Conservation (phyloP, 2,113 vertebrate genomes). For the Ardeotis arabs region DNA sequence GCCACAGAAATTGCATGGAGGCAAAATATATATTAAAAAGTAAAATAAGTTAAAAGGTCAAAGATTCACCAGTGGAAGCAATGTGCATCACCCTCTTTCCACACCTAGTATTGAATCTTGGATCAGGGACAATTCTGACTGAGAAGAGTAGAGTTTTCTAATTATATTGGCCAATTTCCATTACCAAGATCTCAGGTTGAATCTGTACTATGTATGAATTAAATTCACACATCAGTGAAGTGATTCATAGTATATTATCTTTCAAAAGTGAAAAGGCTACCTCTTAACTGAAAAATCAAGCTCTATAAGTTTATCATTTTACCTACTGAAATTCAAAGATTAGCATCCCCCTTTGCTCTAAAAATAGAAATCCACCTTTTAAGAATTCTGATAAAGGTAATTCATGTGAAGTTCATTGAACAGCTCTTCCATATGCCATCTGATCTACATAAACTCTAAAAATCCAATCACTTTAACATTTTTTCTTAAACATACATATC, state of each 20-base stretch:
- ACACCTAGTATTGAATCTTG: not conserved
- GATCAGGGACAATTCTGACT: not conserved
- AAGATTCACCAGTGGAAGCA: not conserved
- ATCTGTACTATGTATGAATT: not conserved
- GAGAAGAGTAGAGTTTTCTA: not conserved
- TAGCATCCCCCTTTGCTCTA: not conserved
- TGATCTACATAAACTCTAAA: not conserved
- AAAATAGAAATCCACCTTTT: not conserved
- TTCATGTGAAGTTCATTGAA: not conserved
- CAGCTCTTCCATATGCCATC: not conserved
- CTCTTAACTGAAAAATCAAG: not conserved
- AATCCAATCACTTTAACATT: not conserved
- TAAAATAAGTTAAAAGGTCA: not conserved
- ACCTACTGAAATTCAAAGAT: not conserved
- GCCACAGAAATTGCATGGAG: not conserved
- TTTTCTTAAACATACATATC: not conserved
- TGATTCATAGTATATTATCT: not conserved
- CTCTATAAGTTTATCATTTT: not conserved
- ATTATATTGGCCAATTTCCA: not conserved
- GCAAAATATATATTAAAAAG: not conserved
- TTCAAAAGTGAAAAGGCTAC: not conserved
- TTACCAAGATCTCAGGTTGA: not conserved
- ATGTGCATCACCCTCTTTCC: accelerated
- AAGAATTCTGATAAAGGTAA: not conserved
- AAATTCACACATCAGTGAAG: not conserved